Conservation (phyloP, 2,797 vertebrate genomes). For the Acanthurus lineatus region DNA sequence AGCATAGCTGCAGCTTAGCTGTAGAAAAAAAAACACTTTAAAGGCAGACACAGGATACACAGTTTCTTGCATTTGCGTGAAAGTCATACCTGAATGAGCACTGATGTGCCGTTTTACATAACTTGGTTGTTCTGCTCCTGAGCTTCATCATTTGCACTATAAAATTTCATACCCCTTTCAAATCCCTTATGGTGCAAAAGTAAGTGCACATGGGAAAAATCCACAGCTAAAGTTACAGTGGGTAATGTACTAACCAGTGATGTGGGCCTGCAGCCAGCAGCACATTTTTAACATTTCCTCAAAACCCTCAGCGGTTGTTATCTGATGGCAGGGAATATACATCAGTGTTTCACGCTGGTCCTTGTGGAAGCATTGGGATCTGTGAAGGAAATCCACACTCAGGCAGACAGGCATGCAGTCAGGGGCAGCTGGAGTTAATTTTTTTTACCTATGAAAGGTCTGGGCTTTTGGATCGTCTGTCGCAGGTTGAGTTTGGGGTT, state of each 20-base stretch:
- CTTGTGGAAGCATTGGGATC: slow-evolving; percentile 71
- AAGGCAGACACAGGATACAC: slow-evolving; percentile 23
- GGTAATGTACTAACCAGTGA: slow-evolving; percentile 71
- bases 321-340: slow-evolving; percentile 74
- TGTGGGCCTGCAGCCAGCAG: slow-evolving; percentile 57
- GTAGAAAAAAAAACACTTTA: slow-evolving; percentile 16
- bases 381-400: slow-evolving; percentile 75
- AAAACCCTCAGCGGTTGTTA: slow-evolving; percentile 71
- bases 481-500: slow-evolving; percentile 50
- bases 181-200: slow-evolving; percentile 41
- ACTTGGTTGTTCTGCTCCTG: slow-evolving; percentile 32
- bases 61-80: slow-evolving; percentile 38
- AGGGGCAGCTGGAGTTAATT: slow-evolving; percentile 68
- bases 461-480: slow-evolving; percentile 50
- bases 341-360: slow-evolving; percentile 61
- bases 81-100: slow-evolving; percentile 26
- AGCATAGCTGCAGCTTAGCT: slow-evolving; percentile 52
- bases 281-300: slow-evolving; percentile 82
- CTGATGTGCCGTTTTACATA: slow-evolving; percentile 34
- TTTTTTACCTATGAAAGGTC: slow-evolving; percentile 52
- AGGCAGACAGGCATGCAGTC: slow-evolving; percentile 55
- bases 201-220: slow-evolving; percentile 56
- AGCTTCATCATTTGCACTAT: slow-evolving; percentile 49
- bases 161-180: slow-evolving; percentile 49
- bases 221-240: slow-evolving; percentile 60